Conservation (phyloP, 2,113 vertebrate genomes). For the Pangasianodon gigas region DNA sequence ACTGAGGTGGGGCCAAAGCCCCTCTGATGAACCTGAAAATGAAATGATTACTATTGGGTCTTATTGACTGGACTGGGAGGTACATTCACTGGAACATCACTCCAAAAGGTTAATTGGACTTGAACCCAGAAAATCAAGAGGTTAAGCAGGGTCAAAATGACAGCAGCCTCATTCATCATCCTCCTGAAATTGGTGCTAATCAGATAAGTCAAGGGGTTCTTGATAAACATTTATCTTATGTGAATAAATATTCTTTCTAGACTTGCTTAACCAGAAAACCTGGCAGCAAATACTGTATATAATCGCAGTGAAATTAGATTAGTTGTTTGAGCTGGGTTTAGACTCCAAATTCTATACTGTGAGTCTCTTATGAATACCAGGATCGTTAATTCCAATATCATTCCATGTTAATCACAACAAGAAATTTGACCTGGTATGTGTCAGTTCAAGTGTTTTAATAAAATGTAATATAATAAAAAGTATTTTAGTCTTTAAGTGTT, state of each 20-base stretch:
- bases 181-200: conserved; percentile 86
- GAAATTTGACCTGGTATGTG: background rate
- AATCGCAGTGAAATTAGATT: background rate
- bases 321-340: background rate
- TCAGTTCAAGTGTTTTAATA: background rate
- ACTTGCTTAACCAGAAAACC: background rate
- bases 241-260: conserved; percentile 61
- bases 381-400: background rate
- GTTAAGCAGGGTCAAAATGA: conserved; percentile 89
- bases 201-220: conserved; percentile 84
- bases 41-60: conserved; percentile 91
- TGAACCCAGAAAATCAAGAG: conserved; percentile 98
- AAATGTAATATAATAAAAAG: background rate
- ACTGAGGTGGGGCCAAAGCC: conserved; percentile 82
- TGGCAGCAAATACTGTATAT: conserved; percentile 51
- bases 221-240: conserved; percentile 69
- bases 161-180: conserved; percentile 88
- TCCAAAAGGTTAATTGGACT: conserved; percentile 97
- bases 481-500: background rate
- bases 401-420: background rate
- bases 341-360: background rate
- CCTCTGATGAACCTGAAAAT: conserved; percentile 95
- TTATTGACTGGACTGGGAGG: conserved; percentile 87
- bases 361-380: background rate
- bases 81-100: conserved; percentile 87